Base-by-base conservation (phyloP, 2,113 vertebrate genomes). In the Sprattus sprattus region DNA sequence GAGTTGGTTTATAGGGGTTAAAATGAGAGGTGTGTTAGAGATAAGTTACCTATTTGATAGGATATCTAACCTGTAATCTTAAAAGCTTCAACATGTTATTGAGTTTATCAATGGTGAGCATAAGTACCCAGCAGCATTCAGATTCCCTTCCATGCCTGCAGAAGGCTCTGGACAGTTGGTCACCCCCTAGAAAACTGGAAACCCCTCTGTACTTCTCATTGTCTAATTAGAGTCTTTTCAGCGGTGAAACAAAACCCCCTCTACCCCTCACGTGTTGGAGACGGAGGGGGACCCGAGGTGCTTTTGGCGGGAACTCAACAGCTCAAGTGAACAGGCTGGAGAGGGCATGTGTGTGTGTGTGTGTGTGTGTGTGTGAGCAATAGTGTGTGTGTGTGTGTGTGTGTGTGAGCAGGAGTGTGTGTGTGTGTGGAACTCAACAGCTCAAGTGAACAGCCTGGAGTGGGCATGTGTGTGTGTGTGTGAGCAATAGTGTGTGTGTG, bases 191-290 rank as follows among this genome's bases (percentile, higher is more conserved):
- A 32, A 28, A 71, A 71, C 64, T 11, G 64, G 64, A 71, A 71
- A 71, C 8, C 25, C 64, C 9, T 32, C n/a, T 71, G 64, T 28
- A 71, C 64, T 71, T 71, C 6, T 71, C 25, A 32, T 10, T 71
- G 64, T 71, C n/a, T 71, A 28, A 71, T 71, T 71, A 71, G 39
- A 39, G 64, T 71, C 64, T 28, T 71, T 71, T 71, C 64, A 71
- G n/a, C 25, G 28, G 64, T 71, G 64, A 32, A 28, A 32, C n/a
- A 71, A 71, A 25, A 2, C 2, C 64, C 25, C 28, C n/a, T 28
- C 11, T 28, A 71, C 64, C n/a, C 11, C 25, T 28, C 9, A 13
- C 32, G 64, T 32, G 28, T 32, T 25, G 7, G 7, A 11, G 25
- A 71, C 64, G 28, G n/a, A 10, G 28, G 13, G 32, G 25, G 11